A percentile compares a stretch with the other conserved stretches of the same genome.
These are phyloP conservation scores for Falco biarmicus DNA, from an alignment of 2,797 vertebrate species.

Conservation along the genomic window DNA sequence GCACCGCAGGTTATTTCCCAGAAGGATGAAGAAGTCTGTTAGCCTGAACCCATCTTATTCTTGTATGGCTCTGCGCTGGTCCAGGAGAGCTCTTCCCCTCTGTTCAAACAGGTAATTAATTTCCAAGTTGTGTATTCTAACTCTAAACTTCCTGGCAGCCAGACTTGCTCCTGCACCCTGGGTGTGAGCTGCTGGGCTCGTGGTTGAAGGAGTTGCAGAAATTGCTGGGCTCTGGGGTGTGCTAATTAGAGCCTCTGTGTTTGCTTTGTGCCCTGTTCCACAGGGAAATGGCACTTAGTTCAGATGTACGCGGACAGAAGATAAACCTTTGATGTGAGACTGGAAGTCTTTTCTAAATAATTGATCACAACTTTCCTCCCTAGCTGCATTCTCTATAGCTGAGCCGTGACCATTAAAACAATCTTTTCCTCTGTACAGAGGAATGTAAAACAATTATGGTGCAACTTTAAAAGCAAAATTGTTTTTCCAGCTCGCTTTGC, in stretches of 20 bases:
- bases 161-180: not conserved
- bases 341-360: not conserved
- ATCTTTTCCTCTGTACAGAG: not conserved
- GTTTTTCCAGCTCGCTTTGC: not conserved
- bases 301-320: not conserved
- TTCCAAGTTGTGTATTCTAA: not conserved
- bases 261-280: not conserved
- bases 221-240: not conserved
- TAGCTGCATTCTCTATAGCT: rapidly evolving
- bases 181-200: not conserved
- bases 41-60: not conserved
- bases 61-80: not conserved
- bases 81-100: not conserved
- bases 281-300: not conserved
- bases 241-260: not conserved
- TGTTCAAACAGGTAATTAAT: not conserved
- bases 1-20: rapidly evolving
- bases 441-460: not conserved
- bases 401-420: not conserved
- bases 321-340: not conserved
- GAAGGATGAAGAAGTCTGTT: not conserved
- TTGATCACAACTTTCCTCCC: not conserved
- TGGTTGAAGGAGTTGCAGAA: not conserved
- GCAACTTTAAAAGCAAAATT: not conserved
- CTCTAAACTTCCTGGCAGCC: not conserved